A percentile compares a stretch with the other conserved stretches of the same genome.
phyloP scores from a whole-genome alignment of 1,140 invertebrate genomes.

The Nixonia krombeini region DNA sequence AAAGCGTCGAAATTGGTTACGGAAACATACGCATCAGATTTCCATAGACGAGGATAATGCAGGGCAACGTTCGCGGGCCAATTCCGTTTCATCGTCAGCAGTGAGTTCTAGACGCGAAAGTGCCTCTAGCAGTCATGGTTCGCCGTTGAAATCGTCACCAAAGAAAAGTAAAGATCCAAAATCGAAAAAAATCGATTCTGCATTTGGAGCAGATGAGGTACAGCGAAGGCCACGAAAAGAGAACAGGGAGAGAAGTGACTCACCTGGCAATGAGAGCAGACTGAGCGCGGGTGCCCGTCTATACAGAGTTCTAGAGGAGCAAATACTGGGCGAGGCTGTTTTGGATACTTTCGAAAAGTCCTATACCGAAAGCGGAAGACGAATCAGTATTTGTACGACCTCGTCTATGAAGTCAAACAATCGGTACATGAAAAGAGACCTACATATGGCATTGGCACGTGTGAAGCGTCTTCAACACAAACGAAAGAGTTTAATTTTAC shows the following conservation, averaged over 20 bases:
- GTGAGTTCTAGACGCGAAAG: conserved; percentile 63
- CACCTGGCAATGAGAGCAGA: conserved; percentile 55
- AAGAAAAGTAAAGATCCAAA: conserved; percentile 55
- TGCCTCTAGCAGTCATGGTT: conserved; percentile 56
- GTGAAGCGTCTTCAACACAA: neutral
- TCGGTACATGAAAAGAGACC: conserved; percentile 39
- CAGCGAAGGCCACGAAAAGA: conserved; percentile 48
- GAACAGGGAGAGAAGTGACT: conserved; percentile 50
- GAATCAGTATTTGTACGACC: conserved; percentile 38
- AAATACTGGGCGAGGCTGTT: conserved; percentile 60
- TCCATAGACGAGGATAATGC: conserved; percentile 63
- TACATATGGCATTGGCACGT: conserved; percentile 29
- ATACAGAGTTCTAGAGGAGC: conserved; percentile 68
- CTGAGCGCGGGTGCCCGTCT: conserved; percentile 61
- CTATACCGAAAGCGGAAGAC: conserved; percentile 18
- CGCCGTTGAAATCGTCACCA: conserved; percentile 59
- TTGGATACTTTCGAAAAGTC: conserved; percentile 27
- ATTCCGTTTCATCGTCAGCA: conserved; percentile 48
- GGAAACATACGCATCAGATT: conserved; percentile 60
- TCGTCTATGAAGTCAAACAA: conserved; percentile 38
- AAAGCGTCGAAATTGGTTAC: conserved; percentile 61
- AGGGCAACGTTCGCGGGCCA: conserved; percentile 33
- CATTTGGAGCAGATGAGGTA: conserved; percentile 35
- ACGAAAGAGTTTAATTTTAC: neutral
- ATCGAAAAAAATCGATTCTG: conserved; percentile 37